Base-by-base conservation (phyloP, 1,140 invertebrate genomes). In the Eupristina koningsbergeri region DNA sequence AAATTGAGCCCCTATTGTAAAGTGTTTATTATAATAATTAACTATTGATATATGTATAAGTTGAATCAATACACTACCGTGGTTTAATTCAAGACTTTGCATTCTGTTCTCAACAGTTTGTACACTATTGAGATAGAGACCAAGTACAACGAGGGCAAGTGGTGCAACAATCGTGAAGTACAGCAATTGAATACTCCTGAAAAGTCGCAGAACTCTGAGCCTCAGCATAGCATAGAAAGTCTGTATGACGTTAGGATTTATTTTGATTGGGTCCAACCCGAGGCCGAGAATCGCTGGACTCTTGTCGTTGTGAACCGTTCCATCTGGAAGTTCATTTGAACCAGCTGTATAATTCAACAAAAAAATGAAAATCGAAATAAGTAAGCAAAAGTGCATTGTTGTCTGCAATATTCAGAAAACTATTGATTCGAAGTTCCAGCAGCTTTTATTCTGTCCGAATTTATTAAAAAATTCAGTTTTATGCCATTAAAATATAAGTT, bases 101-200 rank as follows among this genome's bases (percentile, higher is more conserved):
- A 94, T 94, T 80, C 93, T 94, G 71, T 93, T 92, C 83, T 95
- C 94, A 36, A 94, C 93, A 7, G 93, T 94, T 85, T 95, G 94
- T 73, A 94, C 93, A 22, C 94, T 95, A 84, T 95, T 94, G 71
- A 96, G 90, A 87, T 95, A 95, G 11, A 96, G 92, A 34, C 95
- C 95, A 13, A 95, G 89, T 0, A 94, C 94, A 64, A 95, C 94
- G 63, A 96, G 93, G 45, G 94, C 93, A 87, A 96, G 92, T 9
- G 93, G 94, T 75, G 92, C 92, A 26, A 93, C 88, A 69, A 93
- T 91, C 74, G 92, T 93, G 85, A 93, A 93, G 88, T 92, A 94
- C 39, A 93, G 86, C 73, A 92, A 86, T 84, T 93, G 93, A 50
- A 93, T 89, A 86, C 93, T 93, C 78, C 93, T 88, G 81, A 92